Percentiles rank a stretch among this genome's conserved stretches.
phyloP scores from a whole-genome alignment of 2,797 vertebrate species.

The Australoheros facetus region DNA sequence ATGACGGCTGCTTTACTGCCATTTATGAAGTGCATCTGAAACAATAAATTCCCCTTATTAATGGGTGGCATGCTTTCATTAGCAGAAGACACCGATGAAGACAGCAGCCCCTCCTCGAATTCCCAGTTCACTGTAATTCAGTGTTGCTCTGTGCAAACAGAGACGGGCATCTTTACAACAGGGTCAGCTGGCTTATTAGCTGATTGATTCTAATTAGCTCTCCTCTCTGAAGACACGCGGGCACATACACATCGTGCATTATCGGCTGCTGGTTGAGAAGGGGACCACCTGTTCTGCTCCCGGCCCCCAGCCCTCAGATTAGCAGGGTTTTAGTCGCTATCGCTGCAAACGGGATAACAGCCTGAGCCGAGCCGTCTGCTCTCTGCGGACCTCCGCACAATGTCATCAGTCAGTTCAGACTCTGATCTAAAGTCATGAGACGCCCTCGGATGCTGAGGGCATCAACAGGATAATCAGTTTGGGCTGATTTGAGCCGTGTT shows the following conservation, averaged over 20 bases:
- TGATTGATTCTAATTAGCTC: constrained; percentile 46
- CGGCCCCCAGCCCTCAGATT: constrained; percentile 37
- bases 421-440: constrained; percentile 24
- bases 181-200: constrained; percentile 21
- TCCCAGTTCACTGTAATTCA: not conserved
- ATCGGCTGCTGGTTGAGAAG: constrained; percentile 34
- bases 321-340: constrained; percentile 40
- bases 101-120: not conserved
- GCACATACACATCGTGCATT: constrained; percentile 13
- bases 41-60: constrained; percentile 14
- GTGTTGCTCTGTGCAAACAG: not conserved
- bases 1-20: constrained; percentile 1
- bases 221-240: not conserved
- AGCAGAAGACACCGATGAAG: not conserved
- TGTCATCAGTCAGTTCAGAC: constrained; percentile 30
- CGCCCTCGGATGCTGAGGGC: not conserved
- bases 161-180: constrained; percentile 4
- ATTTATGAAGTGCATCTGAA: constrained; percentile 12
- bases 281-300: constrained; percentile 56
- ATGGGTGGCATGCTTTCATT: constrained; percentile 1
- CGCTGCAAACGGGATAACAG: constrained; percentile 34
- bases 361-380: constrained; percentile 15
- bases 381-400: constrained; percentile 14
- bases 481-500: constrained; percentile 7
- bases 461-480: constrained; percentile 17